A percentile compares a stretch with the other conserved stretches of the same genome.
Conservation (phyloP, 30 jellyfish, hydroid and myxozoan species). For the Hydractinia echinata region DNA sequence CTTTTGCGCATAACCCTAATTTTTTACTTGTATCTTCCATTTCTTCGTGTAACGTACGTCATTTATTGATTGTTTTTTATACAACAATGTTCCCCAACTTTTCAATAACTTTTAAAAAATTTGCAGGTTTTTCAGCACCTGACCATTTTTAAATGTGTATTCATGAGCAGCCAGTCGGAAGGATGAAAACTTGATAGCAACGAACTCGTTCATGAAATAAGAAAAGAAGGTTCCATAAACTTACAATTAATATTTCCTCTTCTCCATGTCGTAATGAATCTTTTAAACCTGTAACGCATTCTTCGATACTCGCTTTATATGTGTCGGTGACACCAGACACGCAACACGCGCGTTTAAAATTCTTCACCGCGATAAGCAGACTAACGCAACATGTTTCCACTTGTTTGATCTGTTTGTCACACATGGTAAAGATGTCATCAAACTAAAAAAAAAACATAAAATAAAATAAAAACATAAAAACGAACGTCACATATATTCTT, state of each 20-base stretch:
- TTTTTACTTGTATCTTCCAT: no score
- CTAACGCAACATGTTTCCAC: conserved; percentile 59
- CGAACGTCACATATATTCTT: no score
- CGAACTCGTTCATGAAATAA: no score
- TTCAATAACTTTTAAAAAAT: no score
- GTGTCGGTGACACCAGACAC: conserved; percentile 74
- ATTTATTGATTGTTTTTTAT: no score
- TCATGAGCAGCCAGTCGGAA: no score
- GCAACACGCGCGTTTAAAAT: conserved; percentile 76
- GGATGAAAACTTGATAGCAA: no score
- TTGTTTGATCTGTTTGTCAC: conserved; percentile 40
- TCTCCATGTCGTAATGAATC: conserved; percentile 60
- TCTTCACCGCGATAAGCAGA: conserved; percentile 65
- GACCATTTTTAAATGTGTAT: no score
- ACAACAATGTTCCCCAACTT: no score
- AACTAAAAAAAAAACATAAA: neutral
- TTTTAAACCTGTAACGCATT: conserved; percentile 67
- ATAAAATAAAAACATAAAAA: neutral
- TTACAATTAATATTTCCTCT: conserved; percentile 69
- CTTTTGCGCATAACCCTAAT: no score
- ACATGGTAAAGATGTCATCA: conserved; percentile 14
- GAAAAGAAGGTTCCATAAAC: neutral
- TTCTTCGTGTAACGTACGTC: no score
- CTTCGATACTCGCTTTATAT: conserved; percentile 73
- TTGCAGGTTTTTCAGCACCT: no score